Conservation (phyloP, 2,113 vertebrate genomes). For the Chamaetylas fuelleborni region DNA sequence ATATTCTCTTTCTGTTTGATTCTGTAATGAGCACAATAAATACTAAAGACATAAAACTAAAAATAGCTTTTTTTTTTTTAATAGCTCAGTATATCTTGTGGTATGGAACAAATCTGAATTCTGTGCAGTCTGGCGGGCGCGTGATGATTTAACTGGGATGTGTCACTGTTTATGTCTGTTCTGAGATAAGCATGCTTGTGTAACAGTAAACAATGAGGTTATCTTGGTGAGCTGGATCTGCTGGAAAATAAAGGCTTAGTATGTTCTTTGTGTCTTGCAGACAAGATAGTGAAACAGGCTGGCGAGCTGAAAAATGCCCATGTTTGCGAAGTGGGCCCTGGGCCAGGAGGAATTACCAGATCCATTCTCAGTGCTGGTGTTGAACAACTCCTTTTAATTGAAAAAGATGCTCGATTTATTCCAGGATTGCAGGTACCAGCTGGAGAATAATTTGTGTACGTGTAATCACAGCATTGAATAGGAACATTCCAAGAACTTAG, state of each 20-base stretch:
- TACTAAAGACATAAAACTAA: not conserved
- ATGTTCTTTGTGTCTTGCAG: conserved; percentile 72
- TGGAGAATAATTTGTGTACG: not conserved
- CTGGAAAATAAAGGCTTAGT: not conserved
- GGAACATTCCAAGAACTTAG: not conserved
- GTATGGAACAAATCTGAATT: not conserved
- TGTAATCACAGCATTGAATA: not conserved
- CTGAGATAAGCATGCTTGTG: not conserved
- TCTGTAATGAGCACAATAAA: not conserved
- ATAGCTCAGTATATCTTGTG: not conserved
- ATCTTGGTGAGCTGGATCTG: not conserved
- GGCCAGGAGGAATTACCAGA: conserved; percentile 93
- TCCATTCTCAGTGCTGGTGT: conserved; percentile 86
- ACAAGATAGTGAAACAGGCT: conserved; percentile 92
- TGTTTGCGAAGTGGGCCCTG: conserved; percentile 96
- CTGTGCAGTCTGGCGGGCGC: not conserved
- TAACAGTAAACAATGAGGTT: conserved; percentile 27
- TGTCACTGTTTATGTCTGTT: conserved; percentile 8
- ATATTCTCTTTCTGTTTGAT: not conserved
- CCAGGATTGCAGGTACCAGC: conserved; percentile 88
- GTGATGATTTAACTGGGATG: not conserved
- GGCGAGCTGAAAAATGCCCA: conserved; percentile 80
- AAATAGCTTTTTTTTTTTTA: not conserved
- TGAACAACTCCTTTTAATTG: conserved; percentile 88
- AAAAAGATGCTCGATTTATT: conserved; percentile 93